Evolutionary conservation across 2,113 vertebrate genomes (phyloP).

Genomic region (Mystacornis crossleyi): DNA sequence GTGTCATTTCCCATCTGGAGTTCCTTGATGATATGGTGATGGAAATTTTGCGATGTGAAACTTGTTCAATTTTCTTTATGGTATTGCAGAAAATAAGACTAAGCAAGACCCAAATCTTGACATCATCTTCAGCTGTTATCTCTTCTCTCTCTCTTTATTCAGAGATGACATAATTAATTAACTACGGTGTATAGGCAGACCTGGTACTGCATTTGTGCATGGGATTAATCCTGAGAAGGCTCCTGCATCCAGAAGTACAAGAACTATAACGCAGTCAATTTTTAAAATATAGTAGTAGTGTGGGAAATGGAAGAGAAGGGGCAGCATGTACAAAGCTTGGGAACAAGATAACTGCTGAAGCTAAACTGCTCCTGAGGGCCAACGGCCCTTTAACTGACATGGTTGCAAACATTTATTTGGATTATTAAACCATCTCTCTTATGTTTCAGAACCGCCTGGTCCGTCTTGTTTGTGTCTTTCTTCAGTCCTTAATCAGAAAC

Average conservation of each 20-base stretch:
- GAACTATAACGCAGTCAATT: not conserved
- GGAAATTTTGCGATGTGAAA: not conserved
- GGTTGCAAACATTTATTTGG: not conserved
- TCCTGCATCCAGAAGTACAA: not conserved
- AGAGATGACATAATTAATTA: not conserved
- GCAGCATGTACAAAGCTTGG: not conserved
- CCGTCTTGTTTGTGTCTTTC: conserved; percentile 96
- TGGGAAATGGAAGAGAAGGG: not conserved
- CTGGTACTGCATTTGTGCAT: not conserved
- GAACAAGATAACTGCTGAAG: not conserved
- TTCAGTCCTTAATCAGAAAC: conserved; percentile 97
- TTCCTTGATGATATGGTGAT: not conserved
- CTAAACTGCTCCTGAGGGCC: not conserved
- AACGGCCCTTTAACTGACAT: not conserved
- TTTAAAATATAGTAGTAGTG: not conserved
- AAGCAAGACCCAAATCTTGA: not conserved
- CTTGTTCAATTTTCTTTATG: not conserved
- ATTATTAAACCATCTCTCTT: not conserved
- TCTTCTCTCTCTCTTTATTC: not conserved
- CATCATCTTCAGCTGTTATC: not conserved
- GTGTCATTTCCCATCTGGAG: not conserved
- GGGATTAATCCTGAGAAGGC: not conserved
- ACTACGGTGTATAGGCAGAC: not conserved
- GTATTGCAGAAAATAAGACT: not conserved
- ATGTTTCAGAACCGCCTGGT: conserved; percentile 92